These are phyloP conservation scores for Tachina grossa DNA, from an alignment of 2,888 invertebrate species.

Conservation along the genomic window DNA sequence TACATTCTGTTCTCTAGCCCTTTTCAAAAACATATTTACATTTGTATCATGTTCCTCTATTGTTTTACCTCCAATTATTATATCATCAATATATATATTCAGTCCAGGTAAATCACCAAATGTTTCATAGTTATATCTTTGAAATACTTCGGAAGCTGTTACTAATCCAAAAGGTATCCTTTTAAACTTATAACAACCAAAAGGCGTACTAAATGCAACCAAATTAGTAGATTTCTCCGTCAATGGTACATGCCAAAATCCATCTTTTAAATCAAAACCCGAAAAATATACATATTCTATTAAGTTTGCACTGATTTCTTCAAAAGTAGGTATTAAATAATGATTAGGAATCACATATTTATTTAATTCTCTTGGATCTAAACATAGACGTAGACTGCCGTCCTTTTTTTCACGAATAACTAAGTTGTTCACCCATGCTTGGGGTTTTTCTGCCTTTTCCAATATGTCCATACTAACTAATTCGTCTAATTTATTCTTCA, in stretches of 20 bases:
- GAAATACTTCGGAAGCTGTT: slow-evolving; percentile 14
- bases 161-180: slow-evolving; percentile 12
- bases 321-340: background rate
- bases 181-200: slow-evolving; percentile 20
- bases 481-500: slow-evolving; percentile 19
- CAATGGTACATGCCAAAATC: too few species aligned
- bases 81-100: slow-evolving; percentile 7
- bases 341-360: background rate
- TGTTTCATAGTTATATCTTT: slow-evolving; percentile 17
- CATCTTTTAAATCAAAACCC: background rate
- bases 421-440: slow-evolving; percentile 11
- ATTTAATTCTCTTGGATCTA: slow-evolving; percentile 11
- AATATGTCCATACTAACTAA: background rate
- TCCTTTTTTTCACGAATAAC: slow-evolving; percentile 2
- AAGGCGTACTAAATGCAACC: slow-evolving; percentile 1
- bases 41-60: too few species aligned
- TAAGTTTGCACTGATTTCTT: background rate
- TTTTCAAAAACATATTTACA: too few species aligned
- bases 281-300: slow-evolving; percentile 3
- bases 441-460: slow-evolving; percentile 7
- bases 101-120: slow-evolving; percentile 14
- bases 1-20: too few species aligned
- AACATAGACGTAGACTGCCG: slow-evolving; percentile 3
- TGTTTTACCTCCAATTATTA: too few species aligned
- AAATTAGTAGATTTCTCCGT: background rate